Conservation (phyloP, 2,113 vertebrate species). For the Orthonyx spaldingii region DNA sequence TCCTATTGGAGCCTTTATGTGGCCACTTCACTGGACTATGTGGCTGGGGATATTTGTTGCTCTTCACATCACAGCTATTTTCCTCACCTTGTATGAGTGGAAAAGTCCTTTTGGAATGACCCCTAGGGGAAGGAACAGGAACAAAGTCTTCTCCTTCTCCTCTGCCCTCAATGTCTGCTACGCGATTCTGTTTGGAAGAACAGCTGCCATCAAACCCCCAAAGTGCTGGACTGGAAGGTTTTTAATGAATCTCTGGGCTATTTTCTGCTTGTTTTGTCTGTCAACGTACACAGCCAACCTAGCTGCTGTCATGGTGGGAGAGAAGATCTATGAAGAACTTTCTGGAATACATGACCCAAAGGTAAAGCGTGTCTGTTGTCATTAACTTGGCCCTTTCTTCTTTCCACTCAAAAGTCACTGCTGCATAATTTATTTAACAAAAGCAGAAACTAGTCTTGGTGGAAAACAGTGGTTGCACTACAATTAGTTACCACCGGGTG, state of each 20-base stretch:
- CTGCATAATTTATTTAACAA: background rate
- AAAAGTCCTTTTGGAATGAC: slow-evolving; percentile 86
- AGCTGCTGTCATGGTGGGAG: slow-evolving; percentile 88
- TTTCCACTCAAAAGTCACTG: background rate
- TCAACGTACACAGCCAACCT: slow-evolving; percentile 84
- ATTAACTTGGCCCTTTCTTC: slow-evolving; percentile 1
- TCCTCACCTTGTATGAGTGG: slow-evolving; percentile 84
- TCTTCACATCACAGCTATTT: slow-evolving; percentile 82
- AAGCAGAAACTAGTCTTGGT: background rate
- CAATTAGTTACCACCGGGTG: background rate
- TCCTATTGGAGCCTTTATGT: slow-evolving; percentile 87
- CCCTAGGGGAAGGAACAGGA: slow-evolving; percentile 79
- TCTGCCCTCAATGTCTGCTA: slow-evolving; percentile 85
- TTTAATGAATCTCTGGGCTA: slow-evolving; percentile 88
- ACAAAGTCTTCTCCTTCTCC: slow-evolving; percentile 83
- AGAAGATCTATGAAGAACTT: slow-evolving; percentile 86
- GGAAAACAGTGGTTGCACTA: background rate
- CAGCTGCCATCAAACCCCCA: slow-evolving; percentile 81
- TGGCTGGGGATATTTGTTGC: slow-evolving; percentile 86
- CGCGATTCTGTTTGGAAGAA: slow-evolving; percentile 83
- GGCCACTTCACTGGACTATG: slow-evolving; percentile 87
- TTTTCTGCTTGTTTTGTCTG: slow-evolving; percentile 86
- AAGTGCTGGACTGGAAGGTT: slow-evolving; percentile 87
- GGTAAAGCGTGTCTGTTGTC: slow-evolving; percentile 66
- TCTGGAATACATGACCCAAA: slow-evolving; percentile 88